Conservation (phyloP, 2,797 vertebrate genomes). For the Silurus aristotelis region DNA sequence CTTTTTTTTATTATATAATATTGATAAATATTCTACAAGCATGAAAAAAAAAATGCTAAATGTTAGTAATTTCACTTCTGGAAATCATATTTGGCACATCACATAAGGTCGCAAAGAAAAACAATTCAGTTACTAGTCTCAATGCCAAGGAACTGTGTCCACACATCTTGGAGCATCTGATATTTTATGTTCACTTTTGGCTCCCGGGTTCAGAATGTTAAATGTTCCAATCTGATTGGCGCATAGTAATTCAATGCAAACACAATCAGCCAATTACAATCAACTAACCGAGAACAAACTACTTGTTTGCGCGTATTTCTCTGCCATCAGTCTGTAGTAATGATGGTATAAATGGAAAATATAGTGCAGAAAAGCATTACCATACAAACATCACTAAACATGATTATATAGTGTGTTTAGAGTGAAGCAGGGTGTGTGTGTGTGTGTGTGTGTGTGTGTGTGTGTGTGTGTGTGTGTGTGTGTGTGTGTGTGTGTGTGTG, state of each 20-base stretch:
- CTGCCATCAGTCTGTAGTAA: neutral
- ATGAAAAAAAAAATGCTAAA: neutral
- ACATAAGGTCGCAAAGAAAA: neutral
- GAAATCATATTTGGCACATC: too few relatives aligned
- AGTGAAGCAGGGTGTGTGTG: neutral
- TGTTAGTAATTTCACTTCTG: neutral
- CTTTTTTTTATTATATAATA: neutral
- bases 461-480: too few relatives aligned
- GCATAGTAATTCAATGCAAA: too few relatives aligned
- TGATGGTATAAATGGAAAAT: neutral
- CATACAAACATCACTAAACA: neutral
- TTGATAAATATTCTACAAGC: neutral
- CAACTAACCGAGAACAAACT: neutral
- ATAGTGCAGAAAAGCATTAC: neutral
- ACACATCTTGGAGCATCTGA: neutral
- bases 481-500: too few relatives aligned
- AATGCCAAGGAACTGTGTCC: fast-evolving
- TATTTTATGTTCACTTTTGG: neutral
- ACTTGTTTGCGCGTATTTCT: neutral
- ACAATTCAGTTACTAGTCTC: neutral
- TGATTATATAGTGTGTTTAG: neutral
- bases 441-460: too few relatives aligned
- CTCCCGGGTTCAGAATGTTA: neutral
- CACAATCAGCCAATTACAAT: too few relatives aligned
- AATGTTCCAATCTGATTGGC: neutral